These are phyloP conservation scores for Calameuta idolon DNA, from an alignment of 2,888 invertebrate species.

Conservation along the genomic window DNA sequence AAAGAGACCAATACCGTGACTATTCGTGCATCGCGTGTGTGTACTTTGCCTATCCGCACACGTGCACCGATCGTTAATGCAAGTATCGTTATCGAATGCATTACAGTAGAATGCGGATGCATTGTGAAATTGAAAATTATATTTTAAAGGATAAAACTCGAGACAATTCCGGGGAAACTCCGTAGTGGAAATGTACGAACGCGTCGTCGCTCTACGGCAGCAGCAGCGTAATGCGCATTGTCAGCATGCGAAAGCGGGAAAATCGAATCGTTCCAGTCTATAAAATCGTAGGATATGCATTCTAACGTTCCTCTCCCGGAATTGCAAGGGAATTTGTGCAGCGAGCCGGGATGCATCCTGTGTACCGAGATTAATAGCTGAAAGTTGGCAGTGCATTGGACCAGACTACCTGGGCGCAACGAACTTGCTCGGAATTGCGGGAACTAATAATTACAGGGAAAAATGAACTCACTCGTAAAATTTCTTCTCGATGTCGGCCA, in stretches of 20 bases:
- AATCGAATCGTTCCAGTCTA: slow-evolving; percentile 5
- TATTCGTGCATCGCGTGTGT: background rate
- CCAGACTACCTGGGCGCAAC: background rate
- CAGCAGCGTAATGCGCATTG: background rate
- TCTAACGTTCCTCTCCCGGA: background rate
- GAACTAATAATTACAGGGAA: background rate
- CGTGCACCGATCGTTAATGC: background rate
- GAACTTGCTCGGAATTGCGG: background rate
- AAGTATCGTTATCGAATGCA: background rate
- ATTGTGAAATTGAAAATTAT: background rate
- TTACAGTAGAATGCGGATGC: background rate
- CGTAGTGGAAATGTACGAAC: background rate
- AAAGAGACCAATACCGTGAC: background rate
- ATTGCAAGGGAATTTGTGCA: background rate
- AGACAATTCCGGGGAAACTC: background rate
- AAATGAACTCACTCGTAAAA: slow-evolving; percentile 91
- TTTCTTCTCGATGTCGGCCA: slow-evolving; percentile 93
- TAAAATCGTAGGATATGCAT: background rate
- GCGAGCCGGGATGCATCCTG: background rate
- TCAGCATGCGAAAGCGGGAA: background rate
- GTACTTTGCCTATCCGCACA: no score
- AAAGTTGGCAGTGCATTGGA: background rate
- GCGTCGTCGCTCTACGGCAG: background rate
- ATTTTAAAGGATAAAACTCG: background rate
- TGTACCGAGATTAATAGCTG: background rate